Base-by-base conservation (phyloP, 2,888 invertebrate species). In the Melanchra persicariae region DNA sequence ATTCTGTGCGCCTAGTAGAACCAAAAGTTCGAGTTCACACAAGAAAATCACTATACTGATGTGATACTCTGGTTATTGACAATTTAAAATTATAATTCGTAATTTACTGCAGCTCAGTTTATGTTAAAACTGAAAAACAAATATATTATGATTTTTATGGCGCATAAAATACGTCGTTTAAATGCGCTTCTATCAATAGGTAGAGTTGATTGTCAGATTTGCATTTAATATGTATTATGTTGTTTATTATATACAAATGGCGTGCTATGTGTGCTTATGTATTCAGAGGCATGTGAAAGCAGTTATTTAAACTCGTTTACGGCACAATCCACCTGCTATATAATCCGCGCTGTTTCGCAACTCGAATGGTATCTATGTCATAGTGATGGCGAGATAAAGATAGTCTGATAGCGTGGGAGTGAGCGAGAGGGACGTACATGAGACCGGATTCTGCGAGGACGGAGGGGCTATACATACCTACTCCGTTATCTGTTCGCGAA, bases 281-380 rank as follows among this genome's bases (percentile, higher is more conserved):
- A 91, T 92, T 89, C 90, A 86, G 82, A 88, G 88, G 87, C 88
- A 93, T 92, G 94, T 95, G 95, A 95, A 95, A 95, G 95, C 94
- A 93, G 94, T 93, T 93, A 94, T 93, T 93, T 93, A 92, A 95
- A 95, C 95, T 93, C 90, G 95, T 95, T 95, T 93, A 91, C 92
- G 89, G 92, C 92, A 92, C 94, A 93, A 95, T 94, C 94, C 95
- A 96, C 96, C 94, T 95, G 96, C 94, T 94, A 94, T 95, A 94
- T 95, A 95, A 95, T 96, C 95, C 94, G 96, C 95, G 94, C 86
- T 93, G 93, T 96, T 96, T 96, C 95, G 95, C 96, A 95, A 96
- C 92, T 90, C 86, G 73, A 88, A 89, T 91, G 91, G 94, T 95
- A 95, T 95, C 93, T 95, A 93, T 96, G 96, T 95, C 96, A 95